Evolutionary conservation across 2,113 vertebrate species (phyloP), one percentile per base, ranked within the genome.

Genomic region (Spizaetus ornatus): DNA sequence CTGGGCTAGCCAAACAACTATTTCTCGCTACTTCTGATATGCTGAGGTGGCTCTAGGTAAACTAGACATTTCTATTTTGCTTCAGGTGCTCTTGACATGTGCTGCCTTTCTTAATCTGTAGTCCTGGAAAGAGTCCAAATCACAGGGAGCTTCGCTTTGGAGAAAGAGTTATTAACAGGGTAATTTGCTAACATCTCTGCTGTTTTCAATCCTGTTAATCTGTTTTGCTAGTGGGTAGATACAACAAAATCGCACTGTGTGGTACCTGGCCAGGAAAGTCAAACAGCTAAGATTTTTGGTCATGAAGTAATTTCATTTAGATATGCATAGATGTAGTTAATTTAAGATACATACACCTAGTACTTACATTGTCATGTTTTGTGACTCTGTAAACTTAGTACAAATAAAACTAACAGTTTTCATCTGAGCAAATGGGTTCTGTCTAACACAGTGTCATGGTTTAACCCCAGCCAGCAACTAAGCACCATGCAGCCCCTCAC

Each of bases 41-140:
- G 34, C 80, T 70, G 69, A 84, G 79, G 47, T 55, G 48, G 81
- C 58, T 95, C 31, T 65, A 26, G 26, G 20, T 69, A 95, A 93
- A 96, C 90, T 25, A 93, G 71, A 72, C 34, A 23, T 55, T 94
- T 95, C 47, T 82, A 7, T 66, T 95, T 94, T 88, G 14, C 84
- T 93, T 88, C 63, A 72, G 52, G n/a, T 89, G 26, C 48, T 92
- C 38, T 77, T 83, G 63, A 87, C 61, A 76, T 34, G 76, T n/a
- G 50, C 59, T 92, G 53, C 61, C 52, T 76, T 9, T 89, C 71
- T 87, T 94, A 92, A 93, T 91, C 36, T 91, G 52, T 36, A 69
- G 15, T 42, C 26, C 43, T 56, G n/a, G 55, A 52, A 86, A 79
- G 32, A 82, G 7, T n/a, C 38, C 59, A 81, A n/a, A 80, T 87